Conservation (phyloP, 2,113 vertebrate species). For the Campylomormyrus tamandua region DNA sequence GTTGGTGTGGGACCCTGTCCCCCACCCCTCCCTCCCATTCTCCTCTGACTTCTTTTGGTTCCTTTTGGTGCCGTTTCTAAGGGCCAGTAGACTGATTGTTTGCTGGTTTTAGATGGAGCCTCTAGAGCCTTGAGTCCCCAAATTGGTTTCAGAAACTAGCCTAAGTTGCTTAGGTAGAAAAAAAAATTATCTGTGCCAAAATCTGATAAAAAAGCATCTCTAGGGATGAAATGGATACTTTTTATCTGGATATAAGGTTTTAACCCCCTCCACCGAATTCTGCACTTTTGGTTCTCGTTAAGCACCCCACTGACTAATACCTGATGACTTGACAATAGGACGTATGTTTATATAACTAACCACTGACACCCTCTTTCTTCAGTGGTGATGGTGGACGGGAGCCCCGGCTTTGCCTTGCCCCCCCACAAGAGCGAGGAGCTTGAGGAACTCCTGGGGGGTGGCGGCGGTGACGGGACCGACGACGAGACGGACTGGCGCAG, state of each 20-base stretch:
- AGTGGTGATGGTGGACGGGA: constrained; percentile 55
- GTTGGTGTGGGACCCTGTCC: background rate
- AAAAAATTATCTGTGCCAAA: background rate
- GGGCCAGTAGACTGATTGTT: background rate
- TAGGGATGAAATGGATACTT: background rate
- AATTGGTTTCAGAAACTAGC: background rate
- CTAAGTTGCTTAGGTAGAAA: background rate
- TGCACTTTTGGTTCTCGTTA: background rate
- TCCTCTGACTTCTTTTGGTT: background rate
- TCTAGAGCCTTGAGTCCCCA: background rate
- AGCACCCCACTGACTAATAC: background rate
- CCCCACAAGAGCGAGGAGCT: constrained; percentile 66
- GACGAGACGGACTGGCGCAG: constrained; percentile 63
- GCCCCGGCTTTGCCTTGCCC: constrained; percentile 52
- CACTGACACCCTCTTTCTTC: background rate
- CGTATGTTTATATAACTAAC: background rate
- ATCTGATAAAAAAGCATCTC: background rate
- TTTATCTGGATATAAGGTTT: background rate
- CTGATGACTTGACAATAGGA: background rate
- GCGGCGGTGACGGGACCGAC: constrained; percentile 21
- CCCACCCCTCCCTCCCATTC: background rate
- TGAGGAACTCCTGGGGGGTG: constrained; percentile 62
- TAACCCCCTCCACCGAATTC: background rate
- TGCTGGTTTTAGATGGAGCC: background rate
- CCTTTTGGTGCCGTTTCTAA: background rate